Evolutionary conservation across 2,888 invertebrate species (phyloP), one percentile per base, ranked within the genome.

Genomic region (Ligdia adustata): DNA sequence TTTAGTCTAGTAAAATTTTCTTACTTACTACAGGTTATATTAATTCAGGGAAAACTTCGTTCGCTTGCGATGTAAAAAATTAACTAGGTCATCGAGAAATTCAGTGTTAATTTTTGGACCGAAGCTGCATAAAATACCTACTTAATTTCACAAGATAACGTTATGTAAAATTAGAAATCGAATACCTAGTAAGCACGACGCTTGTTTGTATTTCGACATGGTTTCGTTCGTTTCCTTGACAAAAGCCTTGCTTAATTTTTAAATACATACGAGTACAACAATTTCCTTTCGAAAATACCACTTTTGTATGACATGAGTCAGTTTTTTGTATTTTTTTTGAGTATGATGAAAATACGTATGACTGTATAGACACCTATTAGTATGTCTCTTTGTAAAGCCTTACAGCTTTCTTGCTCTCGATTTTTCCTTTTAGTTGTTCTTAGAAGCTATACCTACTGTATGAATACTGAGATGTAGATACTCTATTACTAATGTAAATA

Each of bases 81-180:
- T n/a, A 16, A 26, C 3, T 24, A 15, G 24, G 40, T 16, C n/a
- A 24, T 9, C 9, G 9, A 11, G 7, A 16, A 32, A 11, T 14
- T 9, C 11, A 14, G 9, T 9, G 6, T 35, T 12, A 33, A 49
- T 43, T 40, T 45, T 52, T 11, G 2, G n/a, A 20, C 22, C 28
- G 7, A 31, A 38, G 37, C 33, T 22, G 31, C 14, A 50, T 38
- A 33, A 46, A 42, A 43, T 32, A n/a, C n/a, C n/a, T n/a, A n/a
- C n/a, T n/a, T n/a, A 35, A 52, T 47, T 51, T 52, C 52, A 40
- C 52, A 47, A 57, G 43, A 39, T 16, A 31, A 26, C 37, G 52
- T 59, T 59, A 59, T 56, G 59, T 60, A 60, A 55, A 52, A 59
- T 51, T 57, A 59, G 59, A 59, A 60, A 60, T 57, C 57, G 46